Conservation (phyloP, 2,113 vertebrate genomes). For the Corythaeola cristata region DNA sequence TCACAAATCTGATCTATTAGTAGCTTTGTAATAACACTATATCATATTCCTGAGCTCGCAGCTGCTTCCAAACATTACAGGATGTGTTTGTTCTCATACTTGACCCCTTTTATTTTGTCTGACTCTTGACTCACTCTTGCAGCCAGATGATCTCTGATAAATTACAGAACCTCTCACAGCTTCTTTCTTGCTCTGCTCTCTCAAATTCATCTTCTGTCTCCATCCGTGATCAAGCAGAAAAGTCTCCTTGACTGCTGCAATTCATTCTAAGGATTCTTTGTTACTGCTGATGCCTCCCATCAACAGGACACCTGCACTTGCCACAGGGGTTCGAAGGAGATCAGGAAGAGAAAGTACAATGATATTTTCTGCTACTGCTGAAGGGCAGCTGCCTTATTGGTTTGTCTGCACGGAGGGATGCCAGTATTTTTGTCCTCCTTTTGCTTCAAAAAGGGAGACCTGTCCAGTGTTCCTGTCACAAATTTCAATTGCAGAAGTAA, state of each 20-base stretch:
- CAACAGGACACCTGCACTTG: not conserved
- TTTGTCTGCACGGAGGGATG: not conserved
- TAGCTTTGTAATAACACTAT: not conserved
- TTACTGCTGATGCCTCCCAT: not conserved
- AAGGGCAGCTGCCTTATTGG: not conserved
- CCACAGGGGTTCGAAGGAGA: not conserved
- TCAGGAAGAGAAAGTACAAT: not conserved
- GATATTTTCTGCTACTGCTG: not conserved
- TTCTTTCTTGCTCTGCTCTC: not conserved
- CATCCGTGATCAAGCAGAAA: not conserved
- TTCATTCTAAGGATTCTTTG: slow-evolving; percentile 1
- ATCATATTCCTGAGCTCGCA: not conserved
- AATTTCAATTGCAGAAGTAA: not conserved
- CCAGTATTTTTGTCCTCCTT: not conserved
- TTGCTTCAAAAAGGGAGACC: not conserved
- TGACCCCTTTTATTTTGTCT: slow-evolving; percentile 8
- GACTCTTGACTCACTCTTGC: not conserved
- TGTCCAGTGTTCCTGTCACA: not conserved
- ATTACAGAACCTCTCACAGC: not conserved
- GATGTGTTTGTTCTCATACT: slow-evolving; percentile 10
- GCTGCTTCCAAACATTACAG: not conserved
- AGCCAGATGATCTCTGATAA: slow-evolving; percentile 4
- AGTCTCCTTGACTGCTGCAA: not conserved
- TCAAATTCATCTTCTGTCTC: not conserved
- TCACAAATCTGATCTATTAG: not conserved